Base-by-base conservation (phyloP, 2,888 invertebrate genomes). In the Lycia hirtaria region DNA sequence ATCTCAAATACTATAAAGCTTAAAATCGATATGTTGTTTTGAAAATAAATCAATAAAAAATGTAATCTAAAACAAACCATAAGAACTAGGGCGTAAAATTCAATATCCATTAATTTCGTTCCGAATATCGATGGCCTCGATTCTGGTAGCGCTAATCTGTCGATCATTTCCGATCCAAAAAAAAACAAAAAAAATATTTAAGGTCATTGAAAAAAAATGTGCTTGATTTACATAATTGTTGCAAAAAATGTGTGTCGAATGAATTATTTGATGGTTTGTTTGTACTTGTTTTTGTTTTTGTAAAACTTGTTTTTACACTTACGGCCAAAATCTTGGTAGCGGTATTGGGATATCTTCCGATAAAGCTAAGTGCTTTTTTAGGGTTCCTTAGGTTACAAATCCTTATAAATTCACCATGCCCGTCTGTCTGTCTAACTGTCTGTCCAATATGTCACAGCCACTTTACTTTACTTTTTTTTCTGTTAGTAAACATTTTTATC, bases 161-260 rank as follows among this genome's bases (percentile, higher is more conserved):
- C 49, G 22, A 50, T 56, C 51, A 62, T 43, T 60, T 55, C 30
- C 37, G 38, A 33, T 55, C 41, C 17, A 64, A 50, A 50, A 61
- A 43, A 44, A 14, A 64, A 50, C 47, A 61, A 43, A 44, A 14
- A 38, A 26, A 44, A 49, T 48, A 44, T 50, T 30, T n/a, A 38
- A 37, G 43, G 37, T 41, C 41, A 41, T 35, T 26, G 14, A 24
- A 49, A 49, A 55, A 56, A 44, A 15, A 10, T 19, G 26, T 15
- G 14, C 20, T 19, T 49, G 7, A 38, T 49, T 38, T 38, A 15
- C 19, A 26, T 49, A 38, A 48, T 37, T 49, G 28, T 28, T 35
- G 49, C 14, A 38, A 49, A 38, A 26, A 35, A 37, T 54, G 24
- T 40, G 32, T 45, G 45, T 33, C 44, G 28, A 14, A 4, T 41